A percentile compares a stretch with the other conserved stretches of the same genome.
phyloP scores from a whole-genome alignment of 1,140 invertebrate genomes.

The Sitodiplosis mosellana region DNA sequence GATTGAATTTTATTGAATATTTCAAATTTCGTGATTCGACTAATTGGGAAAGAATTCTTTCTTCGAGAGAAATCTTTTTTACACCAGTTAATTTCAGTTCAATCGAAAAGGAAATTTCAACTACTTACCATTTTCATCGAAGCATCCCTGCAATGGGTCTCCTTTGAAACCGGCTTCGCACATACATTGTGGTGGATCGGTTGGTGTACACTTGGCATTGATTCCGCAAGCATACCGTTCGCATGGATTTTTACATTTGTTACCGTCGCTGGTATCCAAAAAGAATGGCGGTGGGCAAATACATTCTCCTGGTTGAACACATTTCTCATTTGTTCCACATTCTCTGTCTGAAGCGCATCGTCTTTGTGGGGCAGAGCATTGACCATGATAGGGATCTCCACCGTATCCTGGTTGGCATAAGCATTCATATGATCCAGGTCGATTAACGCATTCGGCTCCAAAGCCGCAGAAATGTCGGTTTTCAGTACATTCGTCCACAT shows the following conservation, averaged over 20 bases:
- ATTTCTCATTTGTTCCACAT: constrained; percentile 73
- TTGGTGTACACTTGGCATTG: constrained; percentile 81
- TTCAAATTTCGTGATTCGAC: too few relatives aligned
- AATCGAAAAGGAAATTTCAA: too few relatives aligned
- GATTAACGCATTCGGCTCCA: constrained; percentile 70
- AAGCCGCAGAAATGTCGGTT: constrained; percentile 59
- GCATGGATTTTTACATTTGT: constrained; percentile 76
- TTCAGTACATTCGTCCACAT: constrained; percentile 68
- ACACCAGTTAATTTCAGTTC: too few relatives aligned
- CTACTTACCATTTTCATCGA: constrained; percentile 60
- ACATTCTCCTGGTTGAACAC: constrained; percentile 75
- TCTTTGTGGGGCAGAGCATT: constrained; percentile 61
- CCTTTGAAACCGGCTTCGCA: constrained; percentile 69
- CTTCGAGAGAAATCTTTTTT: too few relatives aligned
- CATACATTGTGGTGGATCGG: constrained; percentile 72
- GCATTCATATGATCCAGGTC: constrained; percentile 58
- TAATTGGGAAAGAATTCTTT: too few relatives aligned
- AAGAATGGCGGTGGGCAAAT: constrained; percentile 77
- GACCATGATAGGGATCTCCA: constrained; percentile 41
- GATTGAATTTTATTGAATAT: too few relatives aligned
- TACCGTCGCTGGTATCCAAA: constrained; percentile 55
- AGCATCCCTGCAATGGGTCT: constrained; percentile 62
- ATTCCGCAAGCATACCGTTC: constrained; percentile 75
- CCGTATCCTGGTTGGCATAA: constrained; percentile 59
- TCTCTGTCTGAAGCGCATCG: constrained; percentile 63